Evolutionary conservation across 1,140 invertebrate genomes (phyloP).

Genomic region (Stegodyphus dumicola): DNA sequence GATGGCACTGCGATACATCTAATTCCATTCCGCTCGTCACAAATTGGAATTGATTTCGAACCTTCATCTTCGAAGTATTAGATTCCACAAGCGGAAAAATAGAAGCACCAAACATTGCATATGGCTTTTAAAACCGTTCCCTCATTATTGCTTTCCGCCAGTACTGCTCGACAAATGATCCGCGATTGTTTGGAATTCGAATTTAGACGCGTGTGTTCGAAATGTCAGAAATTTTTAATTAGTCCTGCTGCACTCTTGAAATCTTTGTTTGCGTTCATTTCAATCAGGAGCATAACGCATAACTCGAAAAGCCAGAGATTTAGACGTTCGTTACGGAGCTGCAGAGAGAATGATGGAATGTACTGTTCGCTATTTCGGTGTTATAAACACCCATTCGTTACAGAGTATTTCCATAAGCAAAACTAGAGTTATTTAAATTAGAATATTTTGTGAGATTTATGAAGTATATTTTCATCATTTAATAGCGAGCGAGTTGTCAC

Average conservation of each 20-base stretch:
- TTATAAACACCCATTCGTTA: no score
- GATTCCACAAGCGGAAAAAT: constrained; percentile 10
- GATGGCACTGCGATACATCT: background rate
- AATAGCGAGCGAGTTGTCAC: no score
- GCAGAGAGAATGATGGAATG: no score
- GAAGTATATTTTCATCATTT: no score
- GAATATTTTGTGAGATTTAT: no score
- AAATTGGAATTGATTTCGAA: constrained; percentile 11
- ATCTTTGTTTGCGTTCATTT: no score
- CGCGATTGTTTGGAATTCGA: background rate
- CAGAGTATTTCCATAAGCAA: no score
- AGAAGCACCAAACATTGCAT: background rate
- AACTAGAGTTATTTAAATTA: no score
- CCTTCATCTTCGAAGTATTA: background rate
- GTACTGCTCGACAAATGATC: background rate
- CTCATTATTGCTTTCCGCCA: background rate
- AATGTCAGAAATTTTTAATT: constrained; percentile 13
- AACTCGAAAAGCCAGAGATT: no score
- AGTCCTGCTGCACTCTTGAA: background rate
- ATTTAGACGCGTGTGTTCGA: background rate
- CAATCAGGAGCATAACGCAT: no score
- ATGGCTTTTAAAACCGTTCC: constrained; percentile 1
- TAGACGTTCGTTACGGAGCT: no score
- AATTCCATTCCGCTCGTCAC: background rate
- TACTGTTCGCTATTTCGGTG: no score